Base-by-base conservation (phyloP, 2,888 invertebrate genomes). In the Cheilosia grossa region DNA sequence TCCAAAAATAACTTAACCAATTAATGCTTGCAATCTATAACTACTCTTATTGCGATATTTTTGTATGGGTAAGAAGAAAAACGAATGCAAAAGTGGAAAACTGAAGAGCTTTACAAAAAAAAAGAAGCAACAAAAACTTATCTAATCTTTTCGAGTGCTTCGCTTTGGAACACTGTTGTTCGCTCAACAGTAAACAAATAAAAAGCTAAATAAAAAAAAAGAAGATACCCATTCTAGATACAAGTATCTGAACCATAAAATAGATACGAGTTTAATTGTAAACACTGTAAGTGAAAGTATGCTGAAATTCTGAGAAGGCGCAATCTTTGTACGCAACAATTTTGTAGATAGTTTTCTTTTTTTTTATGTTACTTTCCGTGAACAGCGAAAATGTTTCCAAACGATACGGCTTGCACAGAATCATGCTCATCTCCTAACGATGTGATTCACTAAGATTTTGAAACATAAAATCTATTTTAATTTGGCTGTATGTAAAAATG, bases 71-170 rank as follows among this genome's bases (percentile, higher is more conserved):
- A n/a, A n/a, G n/a, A 2, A 21, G 21, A 2, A 2, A 21, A 40
- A 59, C 15, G 10, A 24, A n/a, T 7, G 5, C 5, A n/a, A 15
- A n/a, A n/a, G 5, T n/a, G 42, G 2, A n/a, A n/a, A 59, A 59
- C 17, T 2, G 33, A 51, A 42, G 21, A 30, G 54, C 44, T 54
- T 67, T 42, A 53, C 66, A 42, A 53, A 53, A 66, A 44, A 19
- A 15, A 49, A 33, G 1, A 21, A 21, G 21, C 21, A 21, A 47
- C 9, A 70, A 24, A 49, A 59, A 33, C 13, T 49, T 70, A 70
- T 70, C 70, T 70, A 49, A 70, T 70, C 70, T 70, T 37, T 70
- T 58, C 47, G 24, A 70, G 70, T 33, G 27, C 58, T 27, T 13
- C 17, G 21, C 4, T 37, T 4, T n/a, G 44, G 21, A 56, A 44